These are phyloP conservation scores for Caenorhabditis imperialis DNA, from an alignment of 2,888 invertebrate genomes.

Conservation along the genomic window DNA sequence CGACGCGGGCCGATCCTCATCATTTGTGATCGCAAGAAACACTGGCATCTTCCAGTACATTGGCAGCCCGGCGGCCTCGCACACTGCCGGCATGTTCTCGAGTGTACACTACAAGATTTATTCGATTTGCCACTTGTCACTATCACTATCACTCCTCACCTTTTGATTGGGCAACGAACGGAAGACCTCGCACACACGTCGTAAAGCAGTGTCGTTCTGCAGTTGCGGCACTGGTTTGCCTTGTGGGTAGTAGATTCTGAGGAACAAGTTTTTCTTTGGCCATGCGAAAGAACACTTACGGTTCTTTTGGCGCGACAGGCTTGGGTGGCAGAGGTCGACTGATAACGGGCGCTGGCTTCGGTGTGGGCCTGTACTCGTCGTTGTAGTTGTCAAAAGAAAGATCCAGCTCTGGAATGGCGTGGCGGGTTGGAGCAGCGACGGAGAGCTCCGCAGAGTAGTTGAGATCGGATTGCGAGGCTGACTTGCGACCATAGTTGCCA, in stretches of 20 bases:
- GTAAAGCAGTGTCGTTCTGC: constrained; percentile 72
- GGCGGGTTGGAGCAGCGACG: constrained; percentile 19
- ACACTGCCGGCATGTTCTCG: constrained; percentile 70
- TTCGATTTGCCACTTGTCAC: constrained; percentile 8
- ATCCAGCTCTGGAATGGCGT: constrained; percentile 37
- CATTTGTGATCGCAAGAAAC: constrained; percentile 82
- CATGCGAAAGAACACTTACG: constrained; percentile 30
- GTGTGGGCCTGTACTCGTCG: constrained; percentile 53
- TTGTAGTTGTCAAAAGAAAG: constrained; percentile 42
- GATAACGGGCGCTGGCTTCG: constrained; percentile 44
- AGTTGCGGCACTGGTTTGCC: constrained; percentile 71
- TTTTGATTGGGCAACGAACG: constrained; percentile 62
- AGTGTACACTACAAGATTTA: constrained; percentile 53
- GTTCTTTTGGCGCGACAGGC: constrained; percentile 54
- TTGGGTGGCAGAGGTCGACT: constrained; percentile 37
- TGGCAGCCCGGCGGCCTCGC: constrained; percentile 91
- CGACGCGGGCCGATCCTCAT: constrained; percentile 62
- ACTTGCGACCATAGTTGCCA: constrained; percentile 50
- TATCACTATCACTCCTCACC: constrained; percentile 26
- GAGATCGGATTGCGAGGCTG: constrained; percentile 45
- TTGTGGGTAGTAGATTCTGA: constrained; percentile 73
- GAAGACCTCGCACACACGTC: constrained; percentile 71
- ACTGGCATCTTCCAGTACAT: constrained; percentile 98
- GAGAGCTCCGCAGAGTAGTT: constrained; percentile 41
- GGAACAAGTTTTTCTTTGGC: constrained; percentile 17